These are phyloP conservation scores for Hydractinia symbiolongicarpus DNA, from an alignment of 30 jellyfish, hydroid and myxozoan species.

Conservation along the genomic window DNA sequence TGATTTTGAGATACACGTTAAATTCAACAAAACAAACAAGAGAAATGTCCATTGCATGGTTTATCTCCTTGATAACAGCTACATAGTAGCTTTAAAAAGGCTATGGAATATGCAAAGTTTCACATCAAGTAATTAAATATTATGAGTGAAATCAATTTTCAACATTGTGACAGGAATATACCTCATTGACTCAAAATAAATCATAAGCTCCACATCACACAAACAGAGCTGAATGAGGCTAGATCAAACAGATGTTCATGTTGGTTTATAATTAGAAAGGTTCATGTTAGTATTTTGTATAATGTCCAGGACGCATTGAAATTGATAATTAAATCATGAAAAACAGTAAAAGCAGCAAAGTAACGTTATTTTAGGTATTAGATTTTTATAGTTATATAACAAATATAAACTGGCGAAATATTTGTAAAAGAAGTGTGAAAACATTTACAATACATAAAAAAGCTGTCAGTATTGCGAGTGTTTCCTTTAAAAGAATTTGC, in stretches of 20 bases:
- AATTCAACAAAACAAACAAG: background rate
- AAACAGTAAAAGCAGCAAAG: too few species aligned
- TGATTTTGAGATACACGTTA: too few species aligned
- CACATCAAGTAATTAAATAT: background rate
- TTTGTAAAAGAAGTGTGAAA: too few species aligned
- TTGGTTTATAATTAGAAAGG: background rate
- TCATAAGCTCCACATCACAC: slow-evolving; percentile 5
- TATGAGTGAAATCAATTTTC: background rate
- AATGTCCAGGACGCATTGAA: too few species aligned
- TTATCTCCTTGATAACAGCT: background rate
- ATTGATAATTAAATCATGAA: too few species aligned
- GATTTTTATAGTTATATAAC: too few species aligned
- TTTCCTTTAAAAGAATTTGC: too few species aligned
- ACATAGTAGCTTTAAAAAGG: background rate
- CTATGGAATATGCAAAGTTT: background rate
- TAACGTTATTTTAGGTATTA: too few species aligned
- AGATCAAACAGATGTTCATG: background rate
- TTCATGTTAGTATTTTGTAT: background rate
- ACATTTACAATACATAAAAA: too few species aligned
- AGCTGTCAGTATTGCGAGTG: too few species aligned
- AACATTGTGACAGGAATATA: background rate
- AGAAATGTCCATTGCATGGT: background rate
- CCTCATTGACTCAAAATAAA: background rate
- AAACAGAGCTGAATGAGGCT: slow-evolving; percentile 7
- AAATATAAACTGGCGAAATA: too few species aligned